Conservation (phyloP, 2,797 vertebrate species). For the Myripristis jacobus region DNA sequence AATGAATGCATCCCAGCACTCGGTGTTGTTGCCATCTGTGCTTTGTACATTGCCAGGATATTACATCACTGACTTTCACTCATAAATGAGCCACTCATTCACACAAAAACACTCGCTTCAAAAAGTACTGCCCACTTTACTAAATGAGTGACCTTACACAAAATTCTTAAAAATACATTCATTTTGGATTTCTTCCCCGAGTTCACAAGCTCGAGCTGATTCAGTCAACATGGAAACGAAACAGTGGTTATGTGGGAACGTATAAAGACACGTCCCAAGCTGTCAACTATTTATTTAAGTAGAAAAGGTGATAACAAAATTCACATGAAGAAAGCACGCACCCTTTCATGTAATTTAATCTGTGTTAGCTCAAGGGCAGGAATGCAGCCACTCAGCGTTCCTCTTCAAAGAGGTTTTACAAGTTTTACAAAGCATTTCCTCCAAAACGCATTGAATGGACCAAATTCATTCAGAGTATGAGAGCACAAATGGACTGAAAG, state of each 20-base stretch:
- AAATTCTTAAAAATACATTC: constrained; percentile 30
- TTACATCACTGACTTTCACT: constrained; percentile 57
- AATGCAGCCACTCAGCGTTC: background rate
- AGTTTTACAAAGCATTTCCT: constrained; percentile 8
- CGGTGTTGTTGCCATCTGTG: constrained; percentile 21
- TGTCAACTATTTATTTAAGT: too few relatives aligned
- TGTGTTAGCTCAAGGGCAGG: too few relatives aligned
- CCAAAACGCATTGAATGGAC: background rate
- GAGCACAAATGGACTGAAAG: constrained; percentile 7
- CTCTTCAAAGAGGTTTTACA: too few relatives aligned
- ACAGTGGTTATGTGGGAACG: constrained; percentile 1
- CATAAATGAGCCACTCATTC: background rate
- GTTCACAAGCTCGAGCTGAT: constrained; percentile 4
- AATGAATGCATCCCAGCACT: background rate
- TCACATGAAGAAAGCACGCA: too few relatives aligned
- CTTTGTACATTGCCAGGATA: constrained; percentile 45
- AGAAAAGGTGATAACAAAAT: too few relatives aligned
- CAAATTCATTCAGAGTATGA: constrained; percentile 14
- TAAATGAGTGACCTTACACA: constrained; percentile 36
- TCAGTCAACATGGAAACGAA: constrained; percentile 7
- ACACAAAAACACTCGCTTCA: background rate
- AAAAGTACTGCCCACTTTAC: background rate
- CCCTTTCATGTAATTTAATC: too few relatives aligned
- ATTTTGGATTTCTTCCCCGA: constrained; percentile 39
- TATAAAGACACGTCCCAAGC: too few relatives aligned